phyloP scores from a whole-genome alignment of 2,797 vertebrate genomes.

The Acipenser oxyrinchus region DNA sequence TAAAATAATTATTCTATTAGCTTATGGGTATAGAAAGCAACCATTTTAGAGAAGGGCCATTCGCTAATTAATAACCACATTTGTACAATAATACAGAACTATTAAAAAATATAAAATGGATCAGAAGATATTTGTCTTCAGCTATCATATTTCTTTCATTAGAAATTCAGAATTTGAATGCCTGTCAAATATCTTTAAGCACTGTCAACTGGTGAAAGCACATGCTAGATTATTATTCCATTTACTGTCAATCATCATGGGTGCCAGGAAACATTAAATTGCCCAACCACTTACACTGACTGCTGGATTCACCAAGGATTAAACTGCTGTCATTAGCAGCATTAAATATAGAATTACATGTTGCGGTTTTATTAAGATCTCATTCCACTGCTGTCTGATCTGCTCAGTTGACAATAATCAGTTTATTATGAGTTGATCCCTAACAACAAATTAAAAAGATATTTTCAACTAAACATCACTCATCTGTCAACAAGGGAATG shows the following conservation, averaged over 20 bases:
- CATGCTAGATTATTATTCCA: constrained; percentile 21
- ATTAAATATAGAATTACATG: constrained; percentile 25
- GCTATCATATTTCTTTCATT: too few species aligned
- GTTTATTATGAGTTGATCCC: constrained; percentile 23
- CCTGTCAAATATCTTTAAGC: constrained; percentile 41
- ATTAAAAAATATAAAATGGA: too few species aligned
- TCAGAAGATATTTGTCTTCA: too few species aligned
- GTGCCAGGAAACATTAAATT: constrained; percentile 18
- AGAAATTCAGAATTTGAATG: constrained; percentile 1
- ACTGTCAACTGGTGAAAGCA: constrained; percentile 7
- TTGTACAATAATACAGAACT: too few species aligned
- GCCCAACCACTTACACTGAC: constrained; percentile 21
- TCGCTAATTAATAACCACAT: too few species aligned
- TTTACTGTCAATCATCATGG: constrained; percentile 23
- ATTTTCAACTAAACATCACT: constrained; percentile 11
- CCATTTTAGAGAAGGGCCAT: too few species aligned
- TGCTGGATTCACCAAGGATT: constrained; percentile 14
- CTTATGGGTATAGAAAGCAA: too few species aligned
- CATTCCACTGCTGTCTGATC: constrained; percentile 23
- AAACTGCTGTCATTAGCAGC: constrained; percentile 15
- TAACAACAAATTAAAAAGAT: constrained; percentile 28
- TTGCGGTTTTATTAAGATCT: constrained; percentile 37
- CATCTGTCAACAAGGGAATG: background rate
- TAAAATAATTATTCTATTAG: too few species aligned
- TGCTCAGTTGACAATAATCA: constrained; percentile 26